Evolutionary conservation across 1,140 invertebrate genomes (phyloP), one percentile per base, ranked within the genome.

Genomic region (Nebria ingens): DNA sequence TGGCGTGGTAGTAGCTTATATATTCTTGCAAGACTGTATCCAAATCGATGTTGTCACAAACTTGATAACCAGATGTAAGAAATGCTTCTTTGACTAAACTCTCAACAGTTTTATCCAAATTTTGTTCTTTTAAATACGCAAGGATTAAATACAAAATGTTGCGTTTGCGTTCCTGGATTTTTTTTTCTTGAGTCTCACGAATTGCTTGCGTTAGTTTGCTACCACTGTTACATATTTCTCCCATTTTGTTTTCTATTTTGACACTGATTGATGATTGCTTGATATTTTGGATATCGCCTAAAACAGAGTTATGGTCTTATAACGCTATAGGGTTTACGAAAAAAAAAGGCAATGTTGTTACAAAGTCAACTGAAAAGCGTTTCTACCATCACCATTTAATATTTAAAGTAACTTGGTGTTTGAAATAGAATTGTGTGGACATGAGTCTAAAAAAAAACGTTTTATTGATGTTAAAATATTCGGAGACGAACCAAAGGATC

Each of bases 1-100:
- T 84, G 17, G 88, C 73, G 61, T 83, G 81, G 70, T 91, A 93
- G 74, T 89, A 96, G 52, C 85, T 85, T 59, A 86, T 86, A 69
- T 89, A 97, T 61, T 96, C 91, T 72, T 90, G 80, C 45, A 96
- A 71, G 56, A 97, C 87, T 15, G 84, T 86, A 53, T 89, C 84
- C 58, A 97, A 71, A 67, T 95, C 89, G 54, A 96, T 83, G 62
- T 96, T 96, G 62, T 97, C 93, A 72, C 93, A 96, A 0, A 95
- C 77, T 64, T 83, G 75, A 71, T 83, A 85, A 22, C 80, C 77
- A 0, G 78, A 69, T 1, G 77, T 64, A 19, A 92, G 73, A 17
- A 81, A 75, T 0, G 87, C 86, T 72, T 94, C 91, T 15, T 71
- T 71, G 13, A 71, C 69, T 34, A 91, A 71, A 1, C 70, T 65